Evolutionary conservation across 2,888 invertebrate genomes (phyloP).

Genomic region (Limnephilus lunatus): DNA sequence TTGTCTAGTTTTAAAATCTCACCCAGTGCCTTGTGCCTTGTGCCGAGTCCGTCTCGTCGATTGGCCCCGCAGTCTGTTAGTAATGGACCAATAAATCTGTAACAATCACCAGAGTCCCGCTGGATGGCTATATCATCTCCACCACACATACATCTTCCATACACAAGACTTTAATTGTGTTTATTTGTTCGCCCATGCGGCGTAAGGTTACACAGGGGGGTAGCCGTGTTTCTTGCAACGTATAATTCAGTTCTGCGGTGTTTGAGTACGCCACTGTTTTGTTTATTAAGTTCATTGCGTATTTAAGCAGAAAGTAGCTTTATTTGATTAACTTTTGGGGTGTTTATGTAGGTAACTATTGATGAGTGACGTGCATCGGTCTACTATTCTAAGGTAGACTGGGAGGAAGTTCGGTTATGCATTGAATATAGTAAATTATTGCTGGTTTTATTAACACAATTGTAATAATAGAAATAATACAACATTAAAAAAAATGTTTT

Average conservation of each 20-base stretch:
- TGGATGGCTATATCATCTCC: slow-evolving; percentile 65
- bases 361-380: too few relatives aligned
- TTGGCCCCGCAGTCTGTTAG: slow-evolving; percentile 43
- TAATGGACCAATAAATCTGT: slow-evolving; percentile 60
- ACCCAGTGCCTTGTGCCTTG: not conserved
- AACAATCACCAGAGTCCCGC: slow-evolving; percentile 64
- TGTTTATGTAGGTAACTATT: too few relatives aligned
- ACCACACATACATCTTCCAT: slow-evolving; percentile 27
- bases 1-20: not conserved
- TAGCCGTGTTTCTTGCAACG: slow-evolving; percentile 15
- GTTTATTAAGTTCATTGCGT: not conserved
- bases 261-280: not conserved
- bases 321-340: not conserved
- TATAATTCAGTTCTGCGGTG: not conserved
- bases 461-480: too few relatives aligned
- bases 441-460: too few relatives aligned
- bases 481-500: too few relatives aligned
- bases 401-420: too few relatives aligned
- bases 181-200: slow-evolving; percentile 37
- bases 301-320: not conserved
- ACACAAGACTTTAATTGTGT: slow-evolving; percentile 42
- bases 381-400: too few relatives aligned
- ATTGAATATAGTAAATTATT: too few relatives aligned
- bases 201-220: slow-evolving; percentile 31
- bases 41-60: not conserved